Evolutionary conservation across 2,113 vertebrate species (phyloP).

Genomic region (Azemiops feae): DNA sequence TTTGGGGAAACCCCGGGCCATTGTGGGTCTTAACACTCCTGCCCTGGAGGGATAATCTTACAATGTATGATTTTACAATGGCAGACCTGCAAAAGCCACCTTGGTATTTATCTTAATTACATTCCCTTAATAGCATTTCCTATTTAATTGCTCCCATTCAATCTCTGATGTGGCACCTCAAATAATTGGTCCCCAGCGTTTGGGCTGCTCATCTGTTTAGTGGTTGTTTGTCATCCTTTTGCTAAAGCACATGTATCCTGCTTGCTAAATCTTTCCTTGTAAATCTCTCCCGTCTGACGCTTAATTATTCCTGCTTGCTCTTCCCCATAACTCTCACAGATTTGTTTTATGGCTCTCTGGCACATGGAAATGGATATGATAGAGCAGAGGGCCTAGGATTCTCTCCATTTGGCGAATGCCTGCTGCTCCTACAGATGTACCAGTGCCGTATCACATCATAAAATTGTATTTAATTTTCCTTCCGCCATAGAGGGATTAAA

Average conservation of each 20-base stretch:
- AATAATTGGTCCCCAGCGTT: constrained; percentile 12
- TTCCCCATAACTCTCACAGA: background rate
- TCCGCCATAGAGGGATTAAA: background rate
- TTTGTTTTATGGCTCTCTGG: constrained; percentile 18
- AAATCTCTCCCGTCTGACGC: constrained; percentile 16
- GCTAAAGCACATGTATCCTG: background rate
- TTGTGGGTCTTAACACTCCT: background rate
- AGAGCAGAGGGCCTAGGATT: background rate
- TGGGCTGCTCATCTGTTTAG: background rate
- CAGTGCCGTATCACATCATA: background rate
- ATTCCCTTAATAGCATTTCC: constrained; percentile 13
- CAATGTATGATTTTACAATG: background rate
- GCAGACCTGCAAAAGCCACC: background rate
- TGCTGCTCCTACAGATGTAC: background rate
- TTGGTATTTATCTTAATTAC: constrained; percentile 23
- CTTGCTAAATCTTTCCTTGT: constrained; percentile 21
- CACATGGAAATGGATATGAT: background rate
- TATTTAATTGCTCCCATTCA: constrained; percentile 21
- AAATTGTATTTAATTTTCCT: constrained; percentile 19
- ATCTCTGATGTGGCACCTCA: constrained; percentile 13
- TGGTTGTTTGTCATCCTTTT: constrained; percentile 19
- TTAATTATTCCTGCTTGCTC: constrained; percentile 26
- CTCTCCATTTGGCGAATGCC: background rate
- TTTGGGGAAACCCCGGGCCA: background rate
- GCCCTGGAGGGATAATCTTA: background rate